Base-by-base conservation (phyloP, 2,797 vertebrate genomes). In the Percopsis omiscomaycus region DNA sequence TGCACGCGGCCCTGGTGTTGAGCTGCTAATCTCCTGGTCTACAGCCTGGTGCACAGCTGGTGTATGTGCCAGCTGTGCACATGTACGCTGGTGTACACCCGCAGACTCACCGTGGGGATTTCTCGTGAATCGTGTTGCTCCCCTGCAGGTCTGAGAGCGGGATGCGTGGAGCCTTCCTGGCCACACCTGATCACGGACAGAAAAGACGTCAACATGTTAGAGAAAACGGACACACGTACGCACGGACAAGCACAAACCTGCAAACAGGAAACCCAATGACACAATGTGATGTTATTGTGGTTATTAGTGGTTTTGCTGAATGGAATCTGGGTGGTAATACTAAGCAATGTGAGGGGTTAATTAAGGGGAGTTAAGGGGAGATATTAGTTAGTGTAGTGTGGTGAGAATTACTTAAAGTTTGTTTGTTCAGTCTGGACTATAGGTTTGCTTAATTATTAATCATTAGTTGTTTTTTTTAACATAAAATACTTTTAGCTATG, bases 71-170 rank as follows among this genome's bases (percentile, higher is more conserved):
- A 22, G 22, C 22, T 22, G 22, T 22, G 22, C 1, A 22, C 22
- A 22, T 22, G 22, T 22, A 22, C 22, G 22, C 22, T 22, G 22
- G 22, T 22, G 22, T 22, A 42, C 14, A 37, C 15, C 15, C 22
- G 30, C 29, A 56, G 13, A 5, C 57, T 77, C 95, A 98, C 97
- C 95, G 82, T 59, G 93, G 90, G 0, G 89, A 86, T 71, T 90
- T 95, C 74, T 97, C 96, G 11, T 94, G 93, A 79, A 95, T 84
- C 63, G 94, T 90, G 80, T 98, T 98, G 86, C 91, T 93, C 59
- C 96, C 95, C 75, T 98, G 97, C 37, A 98, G 93, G 86, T 98
- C 94, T 1, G 96, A 98, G 66, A 98, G 93, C 0, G 96, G 96
- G 0, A 92, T 93, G 13, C 96, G 93, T 0, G 95, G 95, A 82